Percentiles rank a stretch among this genome's conserved stretches.
Conservation (phyloP, 2,797 vertebrate genomes). For the Gobio occitaniae region DNA sequence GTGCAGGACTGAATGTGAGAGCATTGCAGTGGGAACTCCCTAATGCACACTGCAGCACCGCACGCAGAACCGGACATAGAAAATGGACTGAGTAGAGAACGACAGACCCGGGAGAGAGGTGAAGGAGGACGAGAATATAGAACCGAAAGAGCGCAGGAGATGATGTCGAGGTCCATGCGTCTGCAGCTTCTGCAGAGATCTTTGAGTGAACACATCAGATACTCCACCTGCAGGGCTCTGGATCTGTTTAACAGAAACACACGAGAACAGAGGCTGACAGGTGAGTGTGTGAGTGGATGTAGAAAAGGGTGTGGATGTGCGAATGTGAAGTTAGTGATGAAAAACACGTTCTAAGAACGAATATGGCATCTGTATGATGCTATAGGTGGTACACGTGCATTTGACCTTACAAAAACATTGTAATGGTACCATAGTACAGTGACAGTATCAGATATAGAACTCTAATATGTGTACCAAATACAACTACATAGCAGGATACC, state of each 20-base stretch:
- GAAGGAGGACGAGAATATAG: slow-evolving; percentile 53
- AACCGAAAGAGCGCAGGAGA: slow-evolving; percentile 47
- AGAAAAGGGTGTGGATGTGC: slow-evolving; percentile 11
- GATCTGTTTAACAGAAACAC: slow-evolving; percentile 87
- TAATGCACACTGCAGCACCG: slow-evolving; percentile 75
- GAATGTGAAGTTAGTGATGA: neutral
- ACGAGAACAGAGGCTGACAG: slow-evolving; percentile 84
- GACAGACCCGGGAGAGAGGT: slow-evolving; percentile 27
- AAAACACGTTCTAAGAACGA: neutral
- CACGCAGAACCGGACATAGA: slow-evolving; percentile 48
- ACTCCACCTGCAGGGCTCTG: slow-evolving; percentile 87
- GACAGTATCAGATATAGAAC: neutral
- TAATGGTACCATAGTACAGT: neutral
- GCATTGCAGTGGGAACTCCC: slow-evolving; percentile 77
- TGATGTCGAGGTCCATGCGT: slow-evolving; percentile 86
- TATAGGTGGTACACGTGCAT: neutral
- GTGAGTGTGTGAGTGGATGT: slow-evolving; percentile 76
- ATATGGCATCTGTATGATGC: neutral
- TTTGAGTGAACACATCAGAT: slow-evolving; percentile 90
- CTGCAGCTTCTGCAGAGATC: slow-evolving; percentile 88
- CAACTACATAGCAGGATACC: neutral
- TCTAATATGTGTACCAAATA: neutral
- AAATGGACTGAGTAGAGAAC: slow-evolving; percentile 67
- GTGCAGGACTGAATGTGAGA: slow-evolving; percentile 77
- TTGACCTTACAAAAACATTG: neutral